Conservation (phyloP, 1,140 invertebrate genomes). For the Alviniconcha marisindica region DNA sequence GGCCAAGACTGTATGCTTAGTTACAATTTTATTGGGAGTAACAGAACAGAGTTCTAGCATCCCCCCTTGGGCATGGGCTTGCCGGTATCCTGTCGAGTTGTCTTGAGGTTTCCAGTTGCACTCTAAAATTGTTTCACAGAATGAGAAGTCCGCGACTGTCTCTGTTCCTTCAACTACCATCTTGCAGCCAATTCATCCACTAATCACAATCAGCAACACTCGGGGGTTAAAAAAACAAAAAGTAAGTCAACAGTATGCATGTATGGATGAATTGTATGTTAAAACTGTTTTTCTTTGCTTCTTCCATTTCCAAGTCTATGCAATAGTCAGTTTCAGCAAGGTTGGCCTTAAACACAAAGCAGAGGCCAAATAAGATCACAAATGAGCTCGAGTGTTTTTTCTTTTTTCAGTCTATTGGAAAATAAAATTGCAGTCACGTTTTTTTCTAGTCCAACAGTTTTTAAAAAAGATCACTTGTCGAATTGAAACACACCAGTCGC, state of each 20-base stretch:
- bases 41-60: slow-evolving; percentile 31
- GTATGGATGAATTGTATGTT: slow-evolving; percentile 8
- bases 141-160: background rate
- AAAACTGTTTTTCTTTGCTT: background rate
- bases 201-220: slow-evolving; percentile 26
- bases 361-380: slow-evolving; percentile 26
- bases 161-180: background rate
- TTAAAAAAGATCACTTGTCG: too few relatives aligned
- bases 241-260: slow-evolving; percentile 24
- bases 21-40: slow-evolving; percentile 31
- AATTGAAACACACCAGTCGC: too few relatives aligned
- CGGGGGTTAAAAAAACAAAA: background rate
- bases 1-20: slow-evolving; percentile 10
- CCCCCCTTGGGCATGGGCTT: slow-evolving; percentile 31
- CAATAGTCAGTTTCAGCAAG: slow-evolving; percentile 19
- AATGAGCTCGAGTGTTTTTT: background rate
- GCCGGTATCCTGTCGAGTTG: slow-evolving; percentile 22
- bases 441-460: background rate
- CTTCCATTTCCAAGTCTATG: background rate
- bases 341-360: slow-evolving; percentile 7
- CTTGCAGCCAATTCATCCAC: background rate
- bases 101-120: slow-evolving; percentile 16
- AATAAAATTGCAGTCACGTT: background rate
- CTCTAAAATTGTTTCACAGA: slow-evolving; percentile 15
- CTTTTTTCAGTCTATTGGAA: background rate